These are phyloP conservation scores for Drosophila cardini DNA, from an alignment of 1,140 invertebrate genomes.

Conservation along the genomic window DNA sequence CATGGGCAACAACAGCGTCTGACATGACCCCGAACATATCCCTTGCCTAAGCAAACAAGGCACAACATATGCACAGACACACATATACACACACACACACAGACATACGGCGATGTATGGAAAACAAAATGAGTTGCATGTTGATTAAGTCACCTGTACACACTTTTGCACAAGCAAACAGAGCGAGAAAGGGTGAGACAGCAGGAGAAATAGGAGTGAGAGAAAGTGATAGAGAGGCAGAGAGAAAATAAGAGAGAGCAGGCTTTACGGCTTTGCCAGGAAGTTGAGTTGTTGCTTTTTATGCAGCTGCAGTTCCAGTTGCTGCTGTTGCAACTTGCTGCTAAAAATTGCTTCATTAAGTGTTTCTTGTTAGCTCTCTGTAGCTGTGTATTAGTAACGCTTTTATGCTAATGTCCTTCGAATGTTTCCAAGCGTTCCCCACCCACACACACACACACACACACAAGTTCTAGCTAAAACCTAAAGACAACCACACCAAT, in stretches of 20 bases:
- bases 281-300: constrained; percentile 79
- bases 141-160: constrained; percentile 83
- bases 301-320: constrained; percentile 62
- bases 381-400: constrained; percentile 74
- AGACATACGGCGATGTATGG: constrained; percentile 33
- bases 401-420: constrained; percentile 82
- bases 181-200: not conserved
- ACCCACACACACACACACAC: not conserved
- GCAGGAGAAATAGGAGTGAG: not conserved
- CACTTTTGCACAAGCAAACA: constrained; percentile 72
- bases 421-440: constrained; percentile 15
- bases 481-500: constrained; percentile 30
- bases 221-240: not conserved
- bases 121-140: constrained; percentile 82
- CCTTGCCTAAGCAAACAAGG: constrained; percentile 62
- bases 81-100: constrained; percentile 18
- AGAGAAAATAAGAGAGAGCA: constrained; percentile 26
- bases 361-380: constrained; percentile 75
- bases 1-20: constrained; percentile 26
- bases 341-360: constrained; percentile 83
- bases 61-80: constrained; percentile 46
- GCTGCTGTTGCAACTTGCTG: constrained; percentile 41
- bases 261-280: constrained; percentile 71
- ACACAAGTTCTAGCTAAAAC: constrained; percentile 1
- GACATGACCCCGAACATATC: constrained; percentile 28